These are phyloP conservation scores for Adela reaumurella DNA, from an alignment of 2,888 invertebrate species.

Conservation along the genomic window DNA sequence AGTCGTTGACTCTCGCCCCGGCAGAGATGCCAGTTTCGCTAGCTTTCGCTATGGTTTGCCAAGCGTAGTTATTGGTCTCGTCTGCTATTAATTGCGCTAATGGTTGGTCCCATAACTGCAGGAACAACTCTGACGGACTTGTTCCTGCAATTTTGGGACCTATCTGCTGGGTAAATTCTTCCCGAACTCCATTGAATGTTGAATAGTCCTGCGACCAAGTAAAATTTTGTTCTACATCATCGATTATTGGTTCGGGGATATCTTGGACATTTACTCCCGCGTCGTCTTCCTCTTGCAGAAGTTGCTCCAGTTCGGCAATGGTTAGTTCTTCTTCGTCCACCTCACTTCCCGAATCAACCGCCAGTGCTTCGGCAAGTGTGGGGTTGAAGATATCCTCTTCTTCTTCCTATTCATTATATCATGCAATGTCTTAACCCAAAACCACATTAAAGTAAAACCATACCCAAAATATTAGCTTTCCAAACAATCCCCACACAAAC, in stretches of 20 bases:
- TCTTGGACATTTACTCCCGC: background rate
- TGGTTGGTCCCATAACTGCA: slow-evolving; percentile 3
- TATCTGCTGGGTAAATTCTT: background rate
- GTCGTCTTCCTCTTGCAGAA: background rate
- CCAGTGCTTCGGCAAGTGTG: background rate
- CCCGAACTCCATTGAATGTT: background rate
- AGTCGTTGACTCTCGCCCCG: background rate
- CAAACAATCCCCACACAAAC: too few relatives aligned
- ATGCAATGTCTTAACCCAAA: background rate
- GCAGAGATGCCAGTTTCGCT: too few relatives aligned
- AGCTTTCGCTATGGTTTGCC: background rate
- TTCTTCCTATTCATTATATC: background rate
- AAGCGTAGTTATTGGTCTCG: slow-evolving; percentile 5
- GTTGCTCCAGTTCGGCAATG: background rate
- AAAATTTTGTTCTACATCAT: background rate
- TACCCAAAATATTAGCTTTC: too few relatives aligned
- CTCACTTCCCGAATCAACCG: slow-evolving; percentile 1
- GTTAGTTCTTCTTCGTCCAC: background rate
- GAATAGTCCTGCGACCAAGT: background rate
- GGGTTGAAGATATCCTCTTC: background rate
- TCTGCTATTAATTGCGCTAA: slow-evolving; percentile 1
- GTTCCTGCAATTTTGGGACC: background rate
- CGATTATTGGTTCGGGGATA: background rate
- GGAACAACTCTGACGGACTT: slow-evolving; percentile 3
- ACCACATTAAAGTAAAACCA: background rate